Conservation (phyloP, 2,888 invertebrate genomes). For the Eupsilia transversa region DNA sequence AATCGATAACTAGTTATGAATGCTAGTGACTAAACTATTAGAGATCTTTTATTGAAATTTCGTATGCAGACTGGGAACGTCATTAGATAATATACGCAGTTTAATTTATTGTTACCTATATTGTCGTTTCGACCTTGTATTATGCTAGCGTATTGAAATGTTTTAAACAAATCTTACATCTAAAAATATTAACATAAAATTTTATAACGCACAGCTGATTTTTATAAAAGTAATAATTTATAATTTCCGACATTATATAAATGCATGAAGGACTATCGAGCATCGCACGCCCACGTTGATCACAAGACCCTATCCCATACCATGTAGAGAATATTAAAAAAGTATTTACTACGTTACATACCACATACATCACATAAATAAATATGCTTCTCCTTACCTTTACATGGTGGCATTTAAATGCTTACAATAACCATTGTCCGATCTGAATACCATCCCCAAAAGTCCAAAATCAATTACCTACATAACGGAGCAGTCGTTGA, state of each 20-base stretch:
- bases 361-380: slow-evolving; percentile 19
- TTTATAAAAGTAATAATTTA: neutral
- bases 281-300: slow-evolving; percentile 10
- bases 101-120: no score
- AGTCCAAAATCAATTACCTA: slow-evolving; percentile 1
- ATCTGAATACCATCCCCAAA: slow-evolving; percentile 8
- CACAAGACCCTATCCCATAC: slow-evolving; percentile 20
- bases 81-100: no score
- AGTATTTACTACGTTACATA: slow-evolving; percentile 14
- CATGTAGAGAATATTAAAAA: slow-evolving; percentile 21
- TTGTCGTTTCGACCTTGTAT: no score
- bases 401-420: slow-evolving; percentile 29
- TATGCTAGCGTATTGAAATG: neutral
- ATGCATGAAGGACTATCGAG: neutral
- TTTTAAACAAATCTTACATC: neutral
- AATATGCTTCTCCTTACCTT: neutral
- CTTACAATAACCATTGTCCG: slow-evolving; percentile 3
- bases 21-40: no score
- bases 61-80: no score
- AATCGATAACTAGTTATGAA: no score
- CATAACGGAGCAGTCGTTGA: neutral
- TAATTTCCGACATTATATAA: neutral
- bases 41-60: no score
- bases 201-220: neutral
- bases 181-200: neutral